Conservation (phyloP, 2,888 invertebrate species). For the Oeneis ivallda region DNA sequence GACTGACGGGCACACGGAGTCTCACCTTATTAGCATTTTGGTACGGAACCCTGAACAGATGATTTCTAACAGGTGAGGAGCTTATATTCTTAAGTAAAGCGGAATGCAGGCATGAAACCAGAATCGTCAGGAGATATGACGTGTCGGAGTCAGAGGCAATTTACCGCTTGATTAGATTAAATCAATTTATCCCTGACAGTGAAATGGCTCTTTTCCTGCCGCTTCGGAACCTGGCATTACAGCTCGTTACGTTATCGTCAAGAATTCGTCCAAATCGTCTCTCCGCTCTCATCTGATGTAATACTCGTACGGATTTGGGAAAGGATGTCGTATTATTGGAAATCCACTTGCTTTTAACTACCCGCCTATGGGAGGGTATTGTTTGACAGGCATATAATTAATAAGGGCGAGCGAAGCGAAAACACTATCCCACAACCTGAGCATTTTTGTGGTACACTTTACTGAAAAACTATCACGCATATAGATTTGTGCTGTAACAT, state of each 20-base stretch:
- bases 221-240: constrained; percentile 61
- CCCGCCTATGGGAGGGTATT: too few species aligned
- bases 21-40: not conserved
- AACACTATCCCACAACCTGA: too few species aligned
- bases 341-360: not conserved
- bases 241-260: constrained; percentile 68
- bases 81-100: constrained; percentile 23
- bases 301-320: constrained; percentile 38
- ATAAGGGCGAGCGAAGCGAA: too few species aligned
- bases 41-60: not conserved
- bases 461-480: too few species aligned
- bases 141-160: constrained; percentile 53
- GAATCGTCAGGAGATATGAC: constrained; percentile 33
- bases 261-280: constrained; percentile 58
- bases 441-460: too few species aligned
- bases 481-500: too few species aligned
- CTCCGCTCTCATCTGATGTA: constrained; percentile 44
- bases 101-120: constrained; percentile 28
- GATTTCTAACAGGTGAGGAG: constrained; percentile 5
- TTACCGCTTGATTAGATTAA: constrained; percentile 74
- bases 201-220: constrained; percentile 71
- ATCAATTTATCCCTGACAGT: constrained; percentile 73
- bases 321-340: constrained; percentile 22
- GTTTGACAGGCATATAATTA: too few species aligned
- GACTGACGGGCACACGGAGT: too few species aligned